Evolutionary conservation across 2,113 vertebrate species (phyloP).

Genomic region (Lagopus muta): DNA sequence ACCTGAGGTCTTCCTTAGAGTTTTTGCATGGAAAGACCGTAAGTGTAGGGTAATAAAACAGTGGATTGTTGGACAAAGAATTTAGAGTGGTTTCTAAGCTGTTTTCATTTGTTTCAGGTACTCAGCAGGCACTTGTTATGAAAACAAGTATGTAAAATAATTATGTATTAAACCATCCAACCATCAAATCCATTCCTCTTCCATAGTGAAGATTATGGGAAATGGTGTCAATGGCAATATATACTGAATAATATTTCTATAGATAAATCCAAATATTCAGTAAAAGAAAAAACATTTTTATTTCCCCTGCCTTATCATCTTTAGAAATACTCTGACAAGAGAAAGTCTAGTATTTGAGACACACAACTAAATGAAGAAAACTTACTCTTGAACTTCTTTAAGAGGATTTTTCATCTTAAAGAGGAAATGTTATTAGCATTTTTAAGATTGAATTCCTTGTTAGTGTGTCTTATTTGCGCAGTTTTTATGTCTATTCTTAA

Average conservation of each 20-base stretch:
- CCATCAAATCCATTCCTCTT: not conserved
- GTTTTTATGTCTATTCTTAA: not conserved
- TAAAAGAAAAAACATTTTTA: not conserved
- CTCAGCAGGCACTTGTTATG: not conserved
- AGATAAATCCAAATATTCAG: not conserved
- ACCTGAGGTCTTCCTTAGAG: accelerated
- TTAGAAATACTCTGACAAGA: not conserved
- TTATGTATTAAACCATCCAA: accelerated
- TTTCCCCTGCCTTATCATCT: not conserved
- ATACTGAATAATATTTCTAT: not conserved
- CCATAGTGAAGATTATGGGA: not conserved
- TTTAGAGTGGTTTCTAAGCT: not conserved
- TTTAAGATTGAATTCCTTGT: not conserved
- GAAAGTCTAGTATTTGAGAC: not conserved
- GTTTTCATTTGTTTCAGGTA: not conserved
- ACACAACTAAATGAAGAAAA: accelerated
- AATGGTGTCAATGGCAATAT: not conserved
- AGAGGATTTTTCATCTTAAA: not conserved
- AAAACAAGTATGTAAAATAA: not conserved
- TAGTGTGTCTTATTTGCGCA: not conserved
- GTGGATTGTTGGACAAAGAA: accelerated
- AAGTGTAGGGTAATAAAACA: not conserved
- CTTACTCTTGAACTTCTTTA: not conserved
- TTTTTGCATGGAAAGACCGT: not conserved
- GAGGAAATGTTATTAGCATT: not conserved